These are phyloP conservation scores for Catharus minimus DNA, from an alignment of 2,113 vertebrate genomes.

Conservation along the genomic window DNA sequence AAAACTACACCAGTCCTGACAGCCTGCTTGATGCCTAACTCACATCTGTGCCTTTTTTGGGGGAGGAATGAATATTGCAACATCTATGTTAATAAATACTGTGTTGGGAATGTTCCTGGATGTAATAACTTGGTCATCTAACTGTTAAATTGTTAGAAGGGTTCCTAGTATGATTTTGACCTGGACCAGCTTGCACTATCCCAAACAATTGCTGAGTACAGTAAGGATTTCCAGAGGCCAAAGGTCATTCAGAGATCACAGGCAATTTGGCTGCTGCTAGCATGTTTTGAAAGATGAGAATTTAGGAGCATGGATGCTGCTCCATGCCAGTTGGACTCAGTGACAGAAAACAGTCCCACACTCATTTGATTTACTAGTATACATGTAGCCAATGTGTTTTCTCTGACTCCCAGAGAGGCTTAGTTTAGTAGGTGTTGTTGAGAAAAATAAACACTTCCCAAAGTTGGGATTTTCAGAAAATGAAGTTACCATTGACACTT, in stretches of 20 bases:
- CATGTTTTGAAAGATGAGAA: constrained; percentile 30
- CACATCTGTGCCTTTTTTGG: not conserved
- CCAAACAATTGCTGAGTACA: constrained; percentile 20
- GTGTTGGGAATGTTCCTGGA: not conserved
- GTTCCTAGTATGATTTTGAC: not conserved
- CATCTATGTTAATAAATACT: not conserved
- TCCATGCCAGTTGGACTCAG: constrained; percentile 49
- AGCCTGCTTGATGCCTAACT: not conserved
- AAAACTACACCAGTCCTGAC: not conserved
- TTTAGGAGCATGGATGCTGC: constrained; percentile 14
- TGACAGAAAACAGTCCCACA: constrained; percentile 38
- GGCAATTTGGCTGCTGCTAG: constrained; percentile 31
- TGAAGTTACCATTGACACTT: not conserved
- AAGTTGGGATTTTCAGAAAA: not conserved
- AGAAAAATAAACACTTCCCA: not conserved
- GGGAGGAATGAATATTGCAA: not conserved
- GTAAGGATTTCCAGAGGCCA: constrained; percentile 41
- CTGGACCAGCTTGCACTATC: not conserved
- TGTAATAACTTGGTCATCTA: not conserved
- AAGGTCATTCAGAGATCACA: constrained; percentile 26
- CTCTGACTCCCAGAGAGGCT: not conserved
- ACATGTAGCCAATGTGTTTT: constrained; percentile 7
- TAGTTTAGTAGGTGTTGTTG: constrained; percentile 23
- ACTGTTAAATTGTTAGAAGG: constrained; percentile 5
- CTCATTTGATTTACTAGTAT: constrained; percentile 33